A percentile compares a stretch with the other conserved stretches of the same genome.
Evolutionary conservation across 30 jellyfish, hydroid and myxozoan species (phyloP).

Genomic region (Aurelia sp.): DNA sequence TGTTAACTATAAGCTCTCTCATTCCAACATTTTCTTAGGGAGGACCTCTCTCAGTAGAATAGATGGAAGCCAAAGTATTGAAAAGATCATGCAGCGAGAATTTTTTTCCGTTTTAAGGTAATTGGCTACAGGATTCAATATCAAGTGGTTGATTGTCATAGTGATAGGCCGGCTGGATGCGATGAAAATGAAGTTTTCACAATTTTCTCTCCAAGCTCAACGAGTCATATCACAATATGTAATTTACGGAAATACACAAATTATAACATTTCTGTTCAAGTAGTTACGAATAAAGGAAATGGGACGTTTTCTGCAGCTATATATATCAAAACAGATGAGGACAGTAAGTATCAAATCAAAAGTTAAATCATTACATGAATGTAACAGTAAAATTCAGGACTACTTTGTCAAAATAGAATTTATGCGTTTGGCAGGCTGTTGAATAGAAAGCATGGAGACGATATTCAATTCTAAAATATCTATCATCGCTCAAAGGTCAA

Average conservation of each 20-base stretch:
- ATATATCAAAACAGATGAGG: slow-evolving; percentile 36
- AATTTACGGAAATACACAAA: slow-evolving; percentile 32
- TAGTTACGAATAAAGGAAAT: slow-evolving; percentile 19
- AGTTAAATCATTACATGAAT: too few relatives aligned
- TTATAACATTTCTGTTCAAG: slow-evolving; percentile 30
- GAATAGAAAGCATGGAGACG: too few relatives aligned
- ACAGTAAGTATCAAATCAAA: slow-evolving; percentile 18
- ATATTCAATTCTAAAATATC: too few relatives aligned
- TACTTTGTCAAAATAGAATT: too few relatives aligned
- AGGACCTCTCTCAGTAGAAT: too few relatives aligned
- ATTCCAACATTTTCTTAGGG: too few relatives aligned
- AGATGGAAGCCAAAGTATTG: too few relatives aligned
- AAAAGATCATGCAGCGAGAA: not conserved
- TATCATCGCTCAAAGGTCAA: too few relatives aligned
- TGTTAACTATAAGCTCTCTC: too few relatives aligned
- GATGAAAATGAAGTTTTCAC: slow-evolving; percentile 33
- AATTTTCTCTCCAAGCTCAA: slow-evolving; percentile 6
- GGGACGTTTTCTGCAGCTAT: slow-evolving; percentile 28
- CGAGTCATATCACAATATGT: slow-evolving; percentile 5
- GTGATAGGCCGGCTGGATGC: slow-evolving; percentile 53
- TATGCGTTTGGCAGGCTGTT: too few relatives aligned
- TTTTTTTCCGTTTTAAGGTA: not conserved
- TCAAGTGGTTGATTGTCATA: slow-evolving; percentile 40
- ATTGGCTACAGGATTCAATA: slow-evolving; percentile 38
- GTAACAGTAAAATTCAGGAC: too few relatives aligned